phyloP scores from a whole-genome alignment of 2,888 invertebrate species.

The Chalcosyrphus nemorum region DNA sequence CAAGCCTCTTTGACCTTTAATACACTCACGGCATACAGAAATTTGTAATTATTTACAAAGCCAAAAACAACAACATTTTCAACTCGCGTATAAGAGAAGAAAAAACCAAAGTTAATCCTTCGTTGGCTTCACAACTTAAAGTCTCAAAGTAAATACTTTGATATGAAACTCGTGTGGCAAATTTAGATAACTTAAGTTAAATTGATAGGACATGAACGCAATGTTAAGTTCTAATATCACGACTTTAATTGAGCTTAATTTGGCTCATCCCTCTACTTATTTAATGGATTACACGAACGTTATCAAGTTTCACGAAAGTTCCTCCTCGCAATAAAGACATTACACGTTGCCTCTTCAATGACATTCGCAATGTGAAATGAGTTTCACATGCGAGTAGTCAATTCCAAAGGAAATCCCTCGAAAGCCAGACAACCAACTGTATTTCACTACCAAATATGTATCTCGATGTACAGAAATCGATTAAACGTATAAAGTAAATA shows the following conservation, averaged over 20 bases:
- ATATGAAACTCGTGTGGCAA: background rate
- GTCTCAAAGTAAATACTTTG: background rate
- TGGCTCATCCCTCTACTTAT: background rate
- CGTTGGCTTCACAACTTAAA: background rate
- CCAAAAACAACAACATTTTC: no score
- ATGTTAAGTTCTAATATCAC: background rate
- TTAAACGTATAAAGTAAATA: conserved; percentile 44
- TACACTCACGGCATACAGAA: no score
- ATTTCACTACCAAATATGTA: conserved; percentile 11
- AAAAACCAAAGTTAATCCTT: background rate
- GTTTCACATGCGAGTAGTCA: background rate
- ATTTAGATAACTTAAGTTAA: background rate
- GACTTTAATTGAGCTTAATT: background rate
- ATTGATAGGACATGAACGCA: background rate
- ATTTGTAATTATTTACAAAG: no score
- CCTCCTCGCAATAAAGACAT: background rate
- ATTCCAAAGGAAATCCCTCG: background rate
- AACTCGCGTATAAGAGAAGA: no score
- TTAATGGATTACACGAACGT: background rate
- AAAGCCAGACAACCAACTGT: conserved; percentile 3
- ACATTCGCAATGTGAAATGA: background rate
- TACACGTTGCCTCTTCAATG: background rate
- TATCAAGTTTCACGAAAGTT: background rate
- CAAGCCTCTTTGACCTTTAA: no score
- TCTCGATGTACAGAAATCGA: conserved; percentile 30